phyloP scores from a whole-genome alignment of 2,888 invertebrate species.

The Idaea dimidiata region DNA sequence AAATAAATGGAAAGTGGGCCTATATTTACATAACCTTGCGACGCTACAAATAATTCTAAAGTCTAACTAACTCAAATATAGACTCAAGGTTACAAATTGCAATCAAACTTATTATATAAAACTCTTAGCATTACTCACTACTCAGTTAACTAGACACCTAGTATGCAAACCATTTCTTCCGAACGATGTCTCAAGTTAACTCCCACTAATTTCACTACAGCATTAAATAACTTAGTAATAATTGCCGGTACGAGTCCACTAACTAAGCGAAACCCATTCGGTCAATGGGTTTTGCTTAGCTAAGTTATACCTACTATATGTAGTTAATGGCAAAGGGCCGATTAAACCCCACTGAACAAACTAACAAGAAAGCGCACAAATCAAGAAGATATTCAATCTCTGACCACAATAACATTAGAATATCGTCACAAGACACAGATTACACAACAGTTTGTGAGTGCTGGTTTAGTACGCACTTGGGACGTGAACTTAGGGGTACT shows the following conservation, averaged over 20 bases:
- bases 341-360: slow-evolving; percentile 24
- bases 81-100: no score
- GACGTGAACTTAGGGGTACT: slow-evolving; percentile 28
- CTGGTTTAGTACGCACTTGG: slow-evolving; percentile 54
- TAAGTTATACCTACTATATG: not conserved
- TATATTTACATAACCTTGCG: no score
- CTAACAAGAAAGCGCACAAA: slow-evolving; percentile 68
- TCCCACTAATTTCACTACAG: no score
- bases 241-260: not conserved
- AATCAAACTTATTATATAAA: not conserved
- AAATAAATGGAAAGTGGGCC: no score
- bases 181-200: no score
- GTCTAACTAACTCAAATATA: no score
- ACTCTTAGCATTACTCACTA: slow-evolving; percentile 8
- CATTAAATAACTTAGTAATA: slow-evolving; percentile 12
- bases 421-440: slow-evolving; percentile 54
- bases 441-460: not conserved
- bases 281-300: not conserved
- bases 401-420: slow-evolving; percentile 71
- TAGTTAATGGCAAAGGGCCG: slow-evolving; percentile 5
- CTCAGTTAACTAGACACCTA: not conserved
- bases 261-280: not conserved
- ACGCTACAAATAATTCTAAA: no score
- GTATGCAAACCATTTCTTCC: no score
- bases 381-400: slow-evolving; percentile 77